These are phyloP conservation scores for Coremacera marginata DNA, from an alignment of 2,888 invertebrate species.

Conservation along the genomic window DNA sequence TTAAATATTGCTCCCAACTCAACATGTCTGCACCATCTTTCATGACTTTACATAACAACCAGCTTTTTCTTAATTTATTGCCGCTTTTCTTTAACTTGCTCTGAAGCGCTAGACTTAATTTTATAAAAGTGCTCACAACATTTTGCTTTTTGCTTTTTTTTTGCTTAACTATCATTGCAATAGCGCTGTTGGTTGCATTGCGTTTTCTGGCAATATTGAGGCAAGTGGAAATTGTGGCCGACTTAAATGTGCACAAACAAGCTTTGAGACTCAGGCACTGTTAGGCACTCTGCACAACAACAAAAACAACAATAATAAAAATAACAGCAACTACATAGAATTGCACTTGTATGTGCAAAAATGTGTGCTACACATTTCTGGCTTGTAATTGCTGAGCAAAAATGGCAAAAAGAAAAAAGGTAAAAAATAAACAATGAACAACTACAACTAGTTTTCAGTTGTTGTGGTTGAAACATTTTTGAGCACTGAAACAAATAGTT, in stretches of 20 bases:
- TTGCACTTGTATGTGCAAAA: not conserved
- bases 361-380: constrained; percentile 12
- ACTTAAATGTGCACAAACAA: constrained; percentile 20
- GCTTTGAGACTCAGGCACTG: not conserved
- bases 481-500: constrained; percentile 7
- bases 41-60: constrained; percentile 18
- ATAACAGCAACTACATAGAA: too few relatives aligned
- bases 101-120: not conserved
- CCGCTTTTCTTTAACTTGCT: constrained; percentile 4
- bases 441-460: constrained; percentile 1
- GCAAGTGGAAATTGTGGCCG: constrained; percentile 30
- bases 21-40: too few relatives aligned
- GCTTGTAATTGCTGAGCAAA: constrained; percentile 10
- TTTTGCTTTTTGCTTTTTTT: not conserved
- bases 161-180: constrained; percentile 8
- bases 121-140: not conserved
- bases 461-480: not conserved
- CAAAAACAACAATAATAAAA: not conserved
- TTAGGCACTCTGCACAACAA: not conserved
- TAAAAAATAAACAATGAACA: not conserved
- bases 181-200: not conserved
- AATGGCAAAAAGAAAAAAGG: constrained; percentile 2
- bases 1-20: not conserved
- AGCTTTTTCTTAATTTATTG: not conserved
- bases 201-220: not conserved